These are phyloP conservation scores for Nesogale talazaci DNA, from an alignment of 2,113 vertebrate genomes.

Conservation along the genomic window DNA sequence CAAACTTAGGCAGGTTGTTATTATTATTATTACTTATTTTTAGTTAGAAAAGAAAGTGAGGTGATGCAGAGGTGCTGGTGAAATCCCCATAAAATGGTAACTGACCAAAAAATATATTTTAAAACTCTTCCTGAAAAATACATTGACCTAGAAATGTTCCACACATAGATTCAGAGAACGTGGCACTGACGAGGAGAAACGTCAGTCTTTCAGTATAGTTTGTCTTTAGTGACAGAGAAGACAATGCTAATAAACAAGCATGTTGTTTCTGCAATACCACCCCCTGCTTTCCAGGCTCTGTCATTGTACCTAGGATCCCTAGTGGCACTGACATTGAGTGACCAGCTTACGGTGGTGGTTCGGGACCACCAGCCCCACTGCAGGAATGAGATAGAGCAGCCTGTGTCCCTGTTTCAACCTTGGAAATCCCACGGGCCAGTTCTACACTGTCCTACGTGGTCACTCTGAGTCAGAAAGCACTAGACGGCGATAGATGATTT, in stretches of 20 bases:
- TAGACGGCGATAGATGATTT: not conserved
- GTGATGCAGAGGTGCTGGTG: too few species aligned
- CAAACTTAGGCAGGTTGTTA: slow-evolving; percentile 78
- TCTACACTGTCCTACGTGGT: not conserved
- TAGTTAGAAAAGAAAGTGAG: not conserved
- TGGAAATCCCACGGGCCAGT: too few species aligned
- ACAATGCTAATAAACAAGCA: not conserved
- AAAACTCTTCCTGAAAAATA: too few species aligned
- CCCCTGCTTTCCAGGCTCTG: not conserved
- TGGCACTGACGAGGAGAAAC: not conserved
- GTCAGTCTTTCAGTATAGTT: not conserved
- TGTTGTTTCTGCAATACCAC: not conserved
- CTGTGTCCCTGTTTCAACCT: too few species aligned
- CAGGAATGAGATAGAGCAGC: not conserved
- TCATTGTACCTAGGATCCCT: not conserved
- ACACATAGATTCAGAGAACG: not conserved
- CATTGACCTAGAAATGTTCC: too few species aligned
- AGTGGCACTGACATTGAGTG: not conserved
- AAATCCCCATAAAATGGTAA: not conserved
- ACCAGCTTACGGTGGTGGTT: not conserved
- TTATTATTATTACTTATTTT: not conserved
- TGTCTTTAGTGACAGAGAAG: not conserved
- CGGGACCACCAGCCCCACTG: not conserved
- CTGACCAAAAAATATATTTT: too few species aligned
- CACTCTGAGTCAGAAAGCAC: not conserved